phyloP scores from a whole-genome alignment of 2,888 invertebrate species.

The Artemia sp. region DNA sequence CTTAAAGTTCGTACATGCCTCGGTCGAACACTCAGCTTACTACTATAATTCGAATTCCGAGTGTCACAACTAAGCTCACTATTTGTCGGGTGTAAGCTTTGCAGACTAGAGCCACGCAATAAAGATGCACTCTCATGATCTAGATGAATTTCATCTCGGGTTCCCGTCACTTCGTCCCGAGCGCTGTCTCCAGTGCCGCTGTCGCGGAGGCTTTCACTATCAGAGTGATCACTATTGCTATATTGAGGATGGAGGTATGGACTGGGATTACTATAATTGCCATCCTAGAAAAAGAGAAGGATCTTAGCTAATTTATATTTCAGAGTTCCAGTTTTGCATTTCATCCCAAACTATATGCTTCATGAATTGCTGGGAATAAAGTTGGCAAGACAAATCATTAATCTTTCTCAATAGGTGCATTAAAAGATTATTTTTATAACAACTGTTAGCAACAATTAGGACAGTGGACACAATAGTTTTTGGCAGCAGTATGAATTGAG shows the following conservation, averaged over 20 bases:
- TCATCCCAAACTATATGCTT: no score
- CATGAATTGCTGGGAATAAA: no score
- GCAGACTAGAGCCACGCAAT: neutral
- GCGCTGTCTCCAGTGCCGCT: slow-evolving; percentile 64
- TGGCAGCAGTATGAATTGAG: no score
- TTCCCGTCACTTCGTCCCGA: slow-evolving; percentile 8
- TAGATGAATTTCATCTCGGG: slow-evolving; percentile 1
- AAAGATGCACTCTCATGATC: slow-evolving; percentile 1
- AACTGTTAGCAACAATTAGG: no score
- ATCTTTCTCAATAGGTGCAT: no score
- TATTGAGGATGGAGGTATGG: slow-evolving; percentile 8
- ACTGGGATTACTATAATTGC: neutral
- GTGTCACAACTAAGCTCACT: slow-evolving; percentile 10
- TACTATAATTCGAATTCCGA: slow-evolving; percentile 7
- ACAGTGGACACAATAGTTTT: no score
- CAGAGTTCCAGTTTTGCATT: no score
- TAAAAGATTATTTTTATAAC: no score
- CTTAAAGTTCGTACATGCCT: slow-evolving; percentile 7
- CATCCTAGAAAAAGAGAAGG: neutral
- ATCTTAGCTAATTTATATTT: no score
- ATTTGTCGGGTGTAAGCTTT: slow-evolving; percentile 4
- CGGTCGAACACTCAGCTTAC: neutral
- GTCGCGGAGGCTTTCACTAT: slow-evolving; percentile 51
- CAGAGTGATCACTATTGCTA: slow-evolving; percentile 17
- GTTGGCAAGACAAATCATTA: no score